Percentiles rank a stretch among this genome's conserved stretches.
These are phyloP conservation scores for Dryocosmus kuriphilus DNA, from an alignment of 2,888 invertebrate genomes.

Conservation along the genomic window DNA sequence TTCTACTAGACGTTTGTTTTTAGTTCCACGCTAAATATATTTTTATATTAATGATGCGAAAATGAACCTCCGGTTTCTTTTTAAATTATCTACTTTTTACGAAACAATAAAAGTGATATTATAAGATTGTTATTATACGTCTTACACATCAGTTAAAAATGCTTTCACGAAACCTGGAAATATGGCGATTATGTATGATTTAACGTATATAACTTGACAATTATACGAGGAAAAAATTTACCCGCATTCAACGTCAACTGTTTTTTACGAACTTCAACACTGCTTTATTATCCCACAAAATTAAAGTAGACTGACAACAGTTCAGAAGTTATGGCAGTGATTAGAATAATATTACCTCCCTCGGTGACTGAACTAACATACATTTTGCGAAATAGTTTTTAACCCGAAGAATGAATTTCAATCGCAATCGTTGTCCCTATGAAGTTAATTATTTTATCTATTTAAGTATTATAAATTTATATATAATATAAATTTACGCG, in stretches of 20 bases:
- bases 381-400: conserved; percentile 11
- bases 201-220: background rate
- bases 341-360: conserved; percentile 28
- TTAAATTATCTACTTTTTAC: conserved; percentile 4
- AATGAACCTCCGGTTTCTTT: conserved; percentile 1
- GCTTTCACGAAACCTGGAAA: background rate
- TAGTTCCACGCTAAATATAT: conserved; percentile 27
- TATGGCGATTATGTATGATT: too few species aligned
- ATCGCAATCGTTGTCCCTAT: conserved; percentile 26
- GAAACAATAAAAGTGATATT: background rate
- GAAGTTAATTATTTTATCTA: conserved; percentile 27
- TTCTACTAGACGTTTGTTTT: conserved; percentile 40
- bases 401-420: conserved; percentile 4
- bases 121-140: conserved; percentile 33
- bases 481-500: conserved; percentile 7
- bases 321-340: conserved; percentile 32
- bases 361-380: background rate
- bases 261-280: background rate
- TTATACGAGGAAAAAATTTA: background rate
- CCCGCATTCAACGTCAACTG: too few species aligned
- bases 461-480: conserved; percentile 22
- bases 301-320: conserved; percentile 24
- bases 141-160: background rate
- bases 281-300: background rate
- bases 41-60: conserved; percentile 2